These are phyloP conservation scores for Panthera leo DNA, from an alignment of 2,113 vertebrate species.

Conservation along the genomic window DNA sequence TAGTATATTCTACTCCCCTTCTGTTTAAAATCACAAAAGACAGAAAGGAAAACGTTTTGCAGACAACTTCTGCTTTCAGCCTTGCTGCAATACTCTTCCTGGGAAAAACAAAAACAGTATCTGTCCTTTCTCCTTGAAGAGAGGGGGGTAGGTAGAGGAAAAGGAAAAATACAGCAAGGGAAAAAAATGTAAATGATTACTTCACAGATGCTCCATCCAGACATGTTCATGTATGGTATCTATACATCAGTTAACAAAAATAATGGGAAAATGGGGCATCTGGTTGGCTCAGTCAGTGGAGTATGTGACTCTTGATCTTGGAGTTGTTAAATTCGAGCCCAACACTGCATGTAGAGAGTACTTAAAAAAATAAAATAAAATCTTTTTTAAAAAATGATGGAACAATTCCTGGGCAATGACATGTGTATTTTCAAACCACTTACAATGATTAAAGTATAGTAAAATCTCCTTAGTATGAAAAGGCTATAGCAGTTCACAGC, in stretches of 20 bases:
- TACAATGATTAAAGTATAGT: background rate
- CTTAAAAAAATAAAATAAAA: background rate
- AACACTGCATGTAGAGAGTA: background rate
- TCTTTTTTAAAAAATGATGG: background rate
- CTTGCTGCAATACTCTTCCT: background rate
- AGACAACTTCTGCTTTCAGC: constrained; percentile 9
- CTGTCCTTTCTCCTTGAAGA: background rate
- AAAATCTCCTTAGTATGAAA: background rate
- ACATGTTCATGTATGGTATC: background rate
- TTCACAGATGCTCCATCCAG: background rate
- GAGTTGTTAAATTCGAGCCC: background rate
- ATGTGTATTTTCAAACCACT: background rate
- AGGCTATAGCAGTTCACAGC: background rate
- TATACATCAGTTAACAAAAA: background rate
- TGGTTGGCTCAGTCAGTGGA: background rate
- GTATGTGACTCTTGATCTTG: background rate
- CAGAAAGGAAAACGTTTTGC: background rate
- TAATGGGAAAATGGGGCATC: background rate
- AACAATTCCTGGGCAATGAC: background rate
- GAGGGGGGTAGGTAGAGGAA: background rate
- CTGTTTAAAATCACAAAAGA: background rate
- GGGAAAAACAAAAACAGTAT: background rate
- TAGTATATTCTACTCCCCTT: background rate
- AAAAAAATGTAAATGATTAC: background rate
- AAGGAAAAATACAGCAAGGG: background rate